Conservation (phyloP, 2,797 vertebrate species). For the Catostomus latipinnis region DNA sequence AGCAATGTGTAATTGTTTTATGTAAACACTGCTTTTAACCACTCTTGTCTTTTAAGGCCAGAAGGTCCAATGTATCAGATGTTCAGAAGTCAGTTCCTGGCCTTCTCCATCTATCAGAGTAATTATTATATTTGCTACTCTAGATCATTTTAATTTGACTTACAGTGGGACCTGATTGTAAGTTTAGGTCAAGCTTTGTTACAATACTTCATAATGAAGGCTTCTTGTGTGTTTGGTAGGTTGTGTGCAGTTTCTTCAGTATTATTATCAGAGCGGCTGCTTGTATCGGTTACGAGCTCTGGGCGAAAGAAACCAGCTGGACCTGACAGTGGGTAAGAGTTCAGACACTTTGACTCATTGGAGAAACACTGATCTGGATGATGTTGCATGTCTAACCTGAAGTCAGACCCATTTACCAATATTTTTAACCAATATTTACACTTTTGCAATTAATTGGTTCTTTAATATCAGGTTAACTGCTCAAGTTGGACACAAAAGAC, state of each 20-base stretch:
- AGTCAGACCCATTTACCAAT: too few species aligned
- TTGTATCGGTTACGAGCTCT: slow-evolving; percentile 93
- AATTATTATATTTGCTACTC: slow-evolving; percentile 56
- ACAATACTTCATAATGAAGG: neutral
- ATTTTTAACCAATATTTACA: too few species aligned
- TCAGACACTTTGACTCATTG: neutral
- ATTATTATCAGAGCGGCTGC: slow-evolving; percentile 98
- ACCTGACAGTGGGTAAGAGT: slow-evolving; percentile 95
- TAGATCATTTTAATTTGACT: neutral
- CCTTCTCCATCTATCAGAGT: slow-evolving; percentile 99
- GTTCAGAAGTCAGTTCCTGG: slow-evolving; percentile 96
- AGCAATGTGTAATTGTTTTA: neutral
- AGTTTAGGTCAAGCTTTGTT: neutral
- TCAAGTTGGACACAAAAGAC: too few species aligned
- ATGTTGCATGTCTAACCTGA: slow-evolving; percentile 35
- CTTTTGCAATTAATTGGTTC: too few species aligned
- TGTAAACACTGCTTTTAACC: too few species aligned
- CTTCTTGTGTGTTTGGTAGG: slow-evolving; percentile 72
- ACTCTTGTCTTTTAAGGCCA: slow-evolving; percentile 79
- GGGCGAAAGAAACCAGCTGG: slow-evolving; percentile 94
- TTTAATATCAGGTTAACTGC: too few species aligned
- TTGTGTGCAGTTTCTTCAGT: slow-evolving; percentile 97
- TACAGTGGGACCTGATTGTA: neutral
- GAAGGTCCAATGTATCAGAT: slow-evolving; percentile 95
- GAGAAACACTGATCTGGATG: neutral